These are phyloP conservation scores for Perithous albicinctus DNA, from an alignment of 2,888 invertebrate species.

Conservation along the genomic window DNA sequence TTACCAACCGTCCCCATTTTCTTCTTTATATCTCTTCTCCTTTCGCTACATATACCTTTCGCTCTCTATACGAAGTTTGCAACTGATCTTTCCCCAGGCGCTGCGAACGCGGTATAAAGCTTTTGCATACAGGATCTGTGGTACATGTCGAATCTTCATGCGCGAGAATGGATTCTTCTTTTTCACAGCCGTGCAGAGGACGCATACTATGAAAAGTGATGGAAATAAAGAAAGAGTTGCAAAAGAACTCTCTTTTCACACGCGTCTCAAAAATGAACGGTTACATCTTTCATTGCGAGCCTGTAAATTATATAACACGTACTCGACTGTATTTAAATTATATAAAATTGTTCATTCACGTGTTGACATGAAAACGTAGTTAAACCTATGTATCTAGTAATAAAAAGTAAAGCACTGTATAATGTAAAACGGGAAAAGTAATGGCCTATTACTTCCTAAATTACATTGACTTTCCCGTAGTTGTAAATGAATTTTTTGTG, in stretches of 20 bases:
- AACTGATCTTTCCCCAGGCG: conserved; percentile 42
- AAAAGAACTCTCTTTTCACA: conserved; percentile 1
- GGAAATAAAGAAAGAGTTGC: neutral
- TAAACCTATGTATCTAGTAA: neutral
- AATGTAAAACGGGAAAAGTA: too few species aligned
- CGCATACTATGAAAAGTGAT: neutral
- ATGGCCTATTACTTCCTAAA: too few species aligned
- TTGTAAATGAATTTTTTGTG: too few species aligned
- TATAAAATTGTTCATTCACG: neutral
- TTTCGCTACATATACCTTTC: conserved; percentile 4
- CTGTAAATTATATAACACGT: neutral
- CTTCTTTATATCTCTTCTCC: conserved; percentile 3
- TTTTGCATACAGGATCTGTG: conserved; percentile 7
- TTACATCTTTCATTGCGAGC: conserved; percentile 22
- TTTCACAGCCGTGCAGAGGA: neutral
- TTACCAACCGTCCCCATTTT: neutral
- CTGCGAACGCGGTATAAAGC: neutral
- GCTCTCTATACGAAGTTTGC: conserved; percentile 28
- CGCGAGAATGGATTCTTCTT: neutral
- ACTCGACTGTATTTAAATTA: neutral
- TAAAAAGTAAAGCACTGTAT: neutral
- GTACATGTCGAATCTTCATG: neutral
- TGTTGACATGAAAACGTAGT: neutral
- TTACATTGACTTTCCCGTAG: too few species aligned
- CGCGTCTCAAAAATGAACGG: neutral